phyloP scores from a whole-genome alignment of 1,140 invertebrate species.

The Diprion similis region DNA sequence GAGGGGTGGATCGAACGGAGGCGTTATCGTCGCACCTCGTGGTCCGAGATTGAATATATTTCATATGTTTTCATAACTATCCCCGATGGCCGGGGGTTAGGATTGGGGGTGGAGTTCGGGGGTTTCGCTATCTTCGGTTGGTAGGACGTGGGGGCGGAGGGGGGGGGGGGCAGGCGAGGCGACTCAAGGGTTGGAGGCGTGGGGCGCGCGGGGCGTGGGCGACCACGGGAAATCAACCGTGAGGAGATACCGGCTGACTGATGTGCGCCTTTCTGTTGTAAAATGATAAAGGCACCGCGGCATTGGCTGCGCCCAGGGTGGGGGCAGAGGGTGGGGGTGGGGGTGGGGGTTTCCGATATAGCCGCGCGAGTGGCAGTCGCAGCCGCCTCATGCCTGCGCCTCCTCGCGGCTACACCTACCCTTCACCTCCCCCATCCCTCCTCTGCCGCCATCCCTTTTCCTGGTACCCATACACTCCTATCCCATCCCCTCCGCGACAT shows the following conservation, averaged over 20 bases:
- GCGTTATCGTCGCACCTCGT: slow-evolving; percentile 48
- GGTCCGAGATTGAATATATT: slow-evolving; percentile 63
- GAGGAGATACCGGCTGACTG: slow-evolving; percentile 64
- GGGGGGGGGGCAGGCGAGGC: slow-evolving; percentile 19
- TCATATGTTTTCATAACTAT: slow-evolving; percentile 65
- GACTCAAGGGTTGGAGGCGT: slow-evolving; percentile 24
- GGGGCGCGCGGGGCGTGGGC: slow-evolving; percentile 39
- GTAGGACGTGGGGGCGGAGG: slow-evolving; percentile 11
- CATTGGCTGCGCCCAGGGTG: slow-evolving; percentile 50
- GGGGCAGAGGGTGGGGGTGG: slow-evolving; percentile 12
- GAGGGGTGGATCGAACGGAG: slow-evolving; percentile 13
- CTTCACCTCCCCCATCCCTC: slow-evolving; percentile 22
- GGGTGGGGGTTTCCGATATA: slow-evolving; percentile 55
- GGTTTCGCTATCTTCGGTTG: slow-evolving; percentile 44
- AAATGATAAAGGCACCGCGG: slow-evolving; percentile 63
- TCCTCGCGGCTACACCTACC: slow-evolving; percentile 15
- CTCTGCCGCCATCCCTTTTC: slow-evolving; percentile 12
- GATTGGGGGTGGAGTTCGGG: slow-evolving; percentile 9
- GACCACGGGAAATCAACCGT: slow-evolving; percentile 63
- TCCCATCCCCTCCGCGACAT: slow-evolving; percentile 31
- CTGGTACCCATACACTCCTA: slow-evolving; percentile 21
- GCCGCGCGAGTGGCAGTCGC: slow-evolving; percentile 34
- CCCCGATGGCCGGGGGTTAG: slow-evolving; percentile 26
- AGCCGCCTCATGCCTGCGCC: slow-evolving; percentile 20
- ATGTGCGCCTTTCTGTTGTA: slow-evolving; percentile 64